These are phyloP conservation scores for Scaptomyza graminum DNA, from an alignment of 1,140 invertebrate genomes.

Conservation along the genomic window DNA sequence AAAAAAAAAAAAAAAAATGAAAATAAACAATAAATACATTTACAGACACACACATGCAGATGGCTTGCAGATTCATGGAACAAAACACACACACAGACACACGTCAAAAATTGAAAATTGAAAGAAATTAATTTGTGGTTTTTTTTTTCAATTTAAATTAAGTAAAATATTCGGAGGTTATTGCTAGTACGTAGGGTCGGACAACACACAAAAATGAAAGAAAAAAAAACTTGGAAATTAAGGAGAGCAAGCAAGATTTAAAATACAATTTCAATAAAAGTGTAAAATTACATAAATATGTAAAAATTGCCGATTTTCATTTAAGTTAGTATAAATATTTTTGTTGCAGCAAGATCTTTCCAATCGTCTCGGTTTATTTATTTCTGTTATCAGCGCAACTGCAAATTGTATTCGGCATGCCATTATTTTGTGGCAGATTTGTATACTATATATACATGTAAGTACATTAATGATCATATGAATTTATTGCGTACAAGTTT, in stretches of 20 bases:
- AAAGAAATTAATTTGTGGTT: neutral
- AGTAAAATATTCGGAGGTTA: neutral
- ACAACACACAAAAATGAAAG: neutral
- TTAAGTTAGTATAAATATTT: no score
- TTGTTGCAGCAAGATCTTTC: no score
- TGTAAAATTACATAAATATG: neutral
- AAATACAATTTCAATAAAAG: constrained; percentile 4
- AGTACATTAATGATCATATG: neutral
- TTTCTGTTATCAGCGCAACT: neutral
- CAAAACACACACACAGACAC: neutral
- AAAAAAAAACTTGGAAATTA: neutral
- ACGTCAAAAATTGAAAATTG: neutral
- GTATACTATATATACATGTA: neutral
- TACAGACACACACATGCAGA: neutral
- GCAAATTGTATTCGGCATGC: neutral
- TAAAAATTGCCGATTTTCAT: neutral
- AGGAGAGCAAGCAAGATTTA: neutral
- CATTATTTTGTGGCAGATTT: neutral
- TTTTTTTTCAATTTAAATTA: constrained; percentile 4
- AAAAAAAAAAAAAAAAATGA: constrained; percentile 1
- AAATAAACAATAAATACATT: neutral
- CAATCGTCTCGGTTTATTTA: neutral
- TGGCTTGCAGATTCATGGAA: constrained; percentile 1
- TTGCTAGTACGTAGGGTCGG: neutral
- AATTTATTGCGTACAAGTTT: neutral